These are phyloP conservation scores for Bellardia bayeri DNA, from an alignment of 2,888 invertebrate genomes.

Conservation along the genomic window DNA sequence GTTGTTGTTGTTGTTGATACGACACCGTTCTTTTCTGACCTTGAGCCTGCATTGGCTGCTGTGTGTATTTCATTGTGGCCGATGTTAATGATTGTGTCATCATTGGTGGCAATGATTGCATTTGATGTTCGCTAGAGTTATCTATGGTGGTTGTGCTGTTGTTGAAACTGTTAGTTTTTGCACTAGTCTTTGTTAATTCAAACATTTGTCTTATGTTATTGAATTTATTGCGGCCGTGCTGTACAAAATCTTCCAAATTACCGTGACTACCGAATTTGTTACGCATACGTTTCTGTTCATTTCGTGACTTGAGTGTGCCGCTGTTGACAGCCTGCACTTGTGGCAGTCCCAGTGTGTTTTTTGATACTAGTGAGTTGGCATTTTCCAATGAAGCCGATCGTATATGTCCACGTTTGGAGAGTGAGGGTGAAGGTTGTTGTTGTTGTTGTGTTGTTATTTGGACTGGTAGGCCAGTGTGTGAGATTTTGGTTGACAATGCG, in stretches of 20 bases:
- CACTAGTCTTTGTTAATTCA: constrained; percentile 78
- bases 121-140: constrained; percentile 53
- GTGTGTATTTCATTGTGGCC: constrained; percentile 46
- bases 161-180: constrained; percentile 62
- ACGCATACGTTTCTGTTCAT: constrained; percentile 83
- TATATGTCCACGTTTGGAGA: constrained; percentile 81
- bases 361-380: constrained; percentile 77
- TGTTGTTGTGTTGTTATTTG: constrained; percentile 17
- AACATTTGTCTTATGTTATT: constrained; percentile 84
- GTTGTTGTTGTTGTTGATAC: constrained; percentile 68
- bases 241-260: constrained; percentile 81
- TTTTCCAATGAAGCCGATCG: constrained; percentile 83
- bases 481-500: constrained; percentile 50
- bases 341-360: constrained; percentile 81
- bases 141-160: background rate
- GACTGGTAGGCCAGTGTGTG: constrained; percentile 28
- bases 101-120: constrained; percentile 67
- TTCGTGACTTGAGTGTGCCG: constrained; percentile 83
- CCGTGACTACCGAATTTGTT: constrained; percentile 83
- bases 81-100: constrained; percentile 69
- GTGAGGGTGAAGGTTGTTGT: constrained; percentile 52
- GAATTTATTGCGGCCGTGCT: constrained; percentile 82
- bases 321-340: constrained; percentile 76
- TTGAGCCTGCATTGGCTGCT: constrained; percentile 59
- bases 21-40: constrained; percentile 51